Base-by-base conservation (phyloP, 1,140 invertebrate genomes). In the Drosophila tropicalis region DNA sequence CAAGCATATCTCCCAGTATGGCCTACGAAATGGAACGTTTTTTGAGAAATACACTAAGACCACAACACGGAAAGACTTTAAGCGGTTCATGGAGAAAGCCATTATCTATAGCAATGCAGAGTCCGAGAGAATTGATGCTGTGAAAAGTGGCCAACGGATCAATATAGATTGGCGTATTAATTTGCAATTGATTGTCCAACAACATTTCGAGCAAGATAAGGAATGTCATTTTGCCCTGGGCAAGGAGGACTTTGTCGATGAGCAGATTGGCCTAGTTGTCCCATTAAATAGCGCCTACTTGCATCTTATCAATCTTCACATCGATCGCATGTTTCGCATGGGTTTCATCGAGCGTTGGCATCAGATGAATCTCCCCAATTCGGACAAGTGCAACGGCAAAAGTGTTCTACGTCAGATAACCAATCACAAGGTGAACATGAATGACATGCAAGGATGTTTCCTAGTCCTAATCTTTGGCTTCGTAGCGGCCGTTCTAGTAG, bases 341-440 rank as follows among this genome's bases (percentile, higher is more conserved):
- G 97, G 97, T 19, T 93, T 98, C 40, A 96, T 98, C 15, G 94
- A 95, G 62, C 96, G 97, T 87, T 98, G 97, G 97, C 93, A 96
- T 61, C 89, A 93, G 3, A 94, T 95, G 40, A 96, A 96, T 91
- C 93, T 97, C 85, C 97, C 97, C 1, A 94, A 94, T 70, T 95
- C 95, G 70, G 96, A 98, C 92, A 94, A 95, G 64, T 98, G 97
- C 86, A 93, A 92, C 40, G 93, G 93, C 1, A 86, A 92, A 5
- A 92, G 93, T 47, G 91, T 93, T 55, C 92, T 93, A 62, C 93
- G 94, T 5, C 95, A 95, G 91, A 96, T 95, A 6, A 95, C 95
- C 32, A 97, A 97, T 89, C 96, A 97, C 79, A 97, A 96, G 58
- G 96, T 98, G 3, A 96, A 97, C 82, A 93, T 97, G 72, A 93